phyloP scores from a whole-genome alignment of 2,888 invertebrate species.

The Polydrusus pterygomalis region DNA sequence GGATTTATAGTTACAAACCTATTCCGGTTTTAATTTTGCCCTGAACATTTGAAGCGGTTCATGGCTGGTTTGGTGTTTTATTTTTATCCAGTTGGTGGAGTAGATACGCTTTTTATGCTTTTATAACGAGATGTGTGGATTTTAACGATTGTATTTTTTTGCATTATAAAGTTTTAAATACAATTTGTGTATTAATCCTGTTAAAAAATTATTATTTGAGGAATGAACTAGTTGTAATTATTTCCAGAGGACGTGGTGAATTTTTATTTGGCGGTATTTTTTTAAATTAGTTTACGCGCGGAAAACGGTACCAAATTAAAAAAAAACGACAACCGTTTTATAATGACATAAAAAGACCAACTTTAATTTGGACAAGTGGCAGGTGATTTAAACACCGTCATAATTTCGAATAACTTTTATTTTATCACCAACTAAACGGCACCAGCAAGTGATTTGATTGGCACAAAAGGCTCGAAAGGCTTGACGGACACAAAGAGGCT shows the following conservation, averaged over 20 bases:
- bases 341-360: neutral
- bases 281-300: too few species aligned
- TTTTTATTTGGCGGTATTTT: too few species aligned
- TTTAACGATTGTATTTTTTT: neutral
- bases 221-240: too few species aligned
- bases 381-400: neutral
- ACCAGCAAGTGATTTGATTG: constrained; percentile 1
- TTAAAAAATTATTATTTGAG: too few species aligned
- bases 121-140: neutral
- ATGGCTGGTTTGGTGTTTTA: neutral
- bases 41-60: neutral
- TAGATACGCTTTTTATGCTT: constrained; percentile 2
- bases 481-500: constrained; percentile 11
- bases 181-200: neutral
- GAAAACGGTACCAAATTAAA: too few species aligned
- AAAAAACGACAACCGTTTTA: too few species aligned
- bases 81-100: neutral
- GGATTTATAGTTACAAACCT: neutral
- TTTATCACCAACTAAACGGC: neutral
- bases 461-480: constrained; percentile 1
- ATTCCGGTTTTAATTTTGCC: neutral
- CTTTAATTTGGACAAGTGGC: neutral
- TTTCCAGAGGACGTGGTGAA: too few species aligned
- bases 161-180: neutral
- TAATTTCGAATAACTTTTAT: neutral